Conservation (phyloP, 2,113 vertebrate species). For the Zapornia atra region DNA sequence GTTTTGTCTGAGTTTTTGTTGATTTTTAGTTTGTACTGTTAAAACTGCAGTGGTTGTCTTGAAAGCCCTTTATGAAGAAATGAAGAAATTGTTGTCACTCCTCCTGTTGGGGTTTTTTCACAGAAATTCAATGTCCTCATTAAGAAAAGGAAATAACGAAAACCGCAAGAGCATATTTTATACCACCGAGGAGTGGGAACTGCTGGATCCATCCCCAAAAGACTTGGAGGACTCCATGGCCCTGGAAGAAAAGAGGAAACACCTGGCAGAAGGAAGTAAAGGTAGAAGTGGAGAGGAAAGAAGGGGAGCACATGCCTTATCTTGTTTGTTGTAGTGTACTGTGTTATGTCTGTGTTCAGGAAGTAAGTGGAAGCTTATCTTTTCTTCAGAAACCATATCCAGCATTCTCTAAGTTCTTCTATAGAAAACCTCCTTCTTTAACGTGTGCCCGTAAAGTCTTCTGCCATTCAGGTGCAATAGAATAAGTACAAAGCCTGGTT, state of each 20-base stretch:
- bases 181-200: conserved; percentile 94
- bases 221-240: conserved; percentile 82
- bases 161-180: conserved; percentile 90
- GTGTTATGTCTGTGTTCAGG: background rate
- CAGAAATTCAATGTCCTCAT: conserved; percentile 93
- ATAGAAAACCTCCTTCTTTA: background rate
- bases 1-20: background rate
- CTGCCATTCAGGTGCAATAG: background rate
- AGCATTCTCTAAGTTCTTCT: background rate
- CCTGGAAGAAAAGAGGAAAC: conserved; percentile 76
- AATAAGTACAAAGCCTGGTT: background rate
- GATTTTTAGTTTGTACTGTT: background rate
- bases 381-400: background rate
- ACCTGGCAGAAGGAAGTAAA: conserved; percentile 77
- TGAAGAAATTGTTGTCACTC: background rate
- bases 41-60: background rate
- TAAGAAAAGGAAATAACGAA: conserved; percentile 84
- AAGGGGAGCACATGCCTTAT: background rate
- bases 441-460: background rate
- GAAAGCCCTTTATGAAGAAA: background rate
- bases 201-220: conserved; percentile 86
- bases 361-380: background rate
- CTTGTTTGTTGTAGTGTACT: background rate
- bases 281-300: conserved; percentile 65
- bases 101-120: background rate